These are phyloP conservation scores for Cinclus mexicanus DNA, from an alignment of 2,113 vertebrate genomes.

Conservation along the genomic window DNA sequence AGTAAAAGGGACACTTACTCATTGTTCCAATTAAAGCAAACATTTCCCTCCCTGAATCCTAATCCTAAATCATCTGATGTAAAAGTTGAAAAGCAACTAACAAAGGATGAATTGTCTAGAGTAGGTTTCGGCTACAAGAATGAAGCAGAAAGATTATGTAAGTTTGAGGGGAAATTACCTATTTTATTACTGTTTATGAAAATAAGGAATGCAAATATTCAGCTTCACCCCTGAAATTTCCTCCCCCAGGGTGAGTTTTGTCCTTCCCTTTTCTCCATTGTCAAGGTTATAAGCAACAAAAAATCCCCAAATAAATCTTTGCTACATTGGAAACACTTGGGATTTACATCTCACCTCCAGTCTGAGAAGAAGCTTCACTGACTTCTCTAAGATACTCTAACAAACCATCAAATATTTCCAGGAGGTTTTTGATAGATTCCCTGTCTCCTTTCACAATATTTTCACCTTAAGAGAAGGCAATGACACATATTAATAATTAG, in stretches of 20 bases:
- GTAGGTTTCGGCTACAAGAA: background rate
- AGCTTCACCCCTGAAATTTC: background rate
- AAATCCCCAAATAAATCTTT: background rate
- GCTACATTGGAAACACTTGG: background rate
- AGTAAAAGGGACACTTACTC: background rate
- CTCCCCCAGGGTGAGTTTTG: background rate
- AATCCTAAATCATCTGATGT: background rate
- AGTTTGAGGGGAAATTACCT: background rate
- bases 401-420: constrained; percentile 97
- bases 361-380: constrained; percentile 81
- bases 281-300: background rate
- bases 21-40: background rate
- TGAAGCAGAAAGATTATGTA: background rate
- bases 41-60: background rate
- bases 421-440: constrained; percentile 89
- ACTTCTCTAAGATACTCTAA: constrained; percentile 92
- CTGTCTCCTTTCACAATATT: constrained; percentile 89
- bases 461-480: constrained; percentile 81
- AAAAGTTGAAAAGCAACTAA: background rate
- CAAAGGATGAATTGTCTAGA: background rate
- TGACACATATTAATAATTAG: background rate
- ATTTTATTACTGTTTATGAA: background rate
- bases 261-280: background rate
- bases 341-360: constrained; percentile 70
- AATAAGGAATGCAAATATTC: background rate